Base-by-base conservation (phyloP, 2,113 vertebrate genomes). In the Upupa epops region DNA sequence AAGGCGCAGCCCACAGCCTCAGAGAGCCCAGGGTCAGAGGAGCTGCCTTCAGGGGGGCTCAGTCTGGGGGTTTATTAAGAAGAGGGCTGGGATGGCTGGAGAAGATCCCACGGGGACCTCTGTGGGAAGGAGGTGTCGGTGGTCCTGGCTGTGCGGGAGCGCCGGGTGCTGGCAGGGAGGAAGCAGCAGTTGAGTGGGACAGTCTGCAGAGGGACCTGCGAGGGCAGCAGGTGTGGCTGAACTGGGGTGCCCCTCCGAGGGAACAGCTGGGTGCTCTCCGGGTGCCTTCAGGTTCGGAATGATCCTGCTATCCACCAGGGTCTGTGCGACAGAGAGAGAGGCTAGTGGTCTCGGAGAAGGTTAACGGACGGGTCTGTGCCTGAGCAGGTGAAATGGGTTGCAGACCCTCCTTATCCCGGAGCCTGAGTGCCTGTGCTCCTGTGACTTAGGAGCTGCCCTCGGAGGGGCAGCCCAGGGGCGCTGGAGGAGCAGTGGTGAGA, bases 291-390 rank as follows among this genome's bases (percentile, higher is more conserved):
- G 34, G 40, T n/a, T n/a, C 34, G 26, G 66, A 73, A n/a, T 0
- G 2, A 78, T 20, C 0, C 0, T 17, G 54, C 15, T 46, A 32
- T 36, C 55, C 55, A 11, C 5, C 0, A 1, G 28, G 66, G 66
- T 24, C 45, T 24, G 2, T 0, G 2, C 36, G 22, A 46, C 34
- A 14, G 22, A 0, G 3, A 42, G 40, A 51, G 59, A 6, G 19
- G 68, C 36, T 32, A 31, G 14, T 15, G 28, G n/a, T 46, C 65
- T 73, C 11, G 7, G 21, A 7, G 28, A 20, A 14, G 22, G 3
- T 6, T 29, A 9, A 4, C 18, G n/a, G 40, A 34, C 51, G 14
- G 56, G 17, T 16, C n/a, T 51, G 65, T n/a, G 32, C n/a, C 19
- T 0, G 1, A 11, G 4, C 10, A 42, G 40, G 24, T 6, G 18